These are phyloP conservation scores for Hydropsyche betteni DNA, from an alignment of 2,888 invertebrate genomes.

Conservation along the genomic window DNA sequence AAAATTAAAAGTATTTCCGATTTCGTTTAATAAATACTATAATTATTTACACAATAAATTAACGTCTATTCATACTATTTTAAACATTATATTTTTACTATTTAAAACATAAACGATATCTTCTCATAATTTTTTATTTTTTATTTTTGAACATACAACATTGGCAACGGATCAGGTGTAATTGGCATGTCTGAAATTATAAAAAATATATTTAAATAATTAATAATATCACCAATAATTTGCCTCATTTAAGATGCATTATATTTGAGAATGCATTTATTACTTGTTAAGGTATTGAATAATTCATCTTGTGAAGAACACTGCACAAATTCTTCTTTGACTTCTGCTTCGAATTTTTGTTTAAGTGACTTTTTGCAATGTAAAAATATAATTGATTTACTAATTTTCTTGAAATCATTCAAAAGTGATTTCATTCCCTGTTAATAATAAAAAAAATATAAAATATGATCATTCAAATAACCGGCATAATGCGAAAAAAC, in stretches of 20 bases:
- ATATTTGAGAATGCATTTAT: too few species aligned
- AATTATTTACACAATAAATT: too few species aligned
- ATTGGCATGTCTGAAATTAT: background rate
- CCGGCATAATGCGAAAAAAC: background rate
- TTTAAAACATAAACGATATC: background rate
- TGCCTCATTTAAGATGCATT: too few species aligned
- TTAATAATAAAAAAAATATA: constrained; percentile 21
- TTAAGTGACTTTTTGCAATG: constrained; percentile 44
- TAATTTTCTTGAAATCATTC: constrained; percentile 46
- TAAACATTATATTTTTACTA: background rate
- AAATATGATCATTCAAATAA: background rate
- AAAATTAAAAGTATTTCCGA: too few species aligned
- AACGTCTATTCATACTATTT: background rate
- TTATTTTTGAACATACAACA: constrained; percentile 19
- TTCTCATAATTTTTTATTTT: background rate
- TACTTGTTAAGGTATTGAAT: background rate
- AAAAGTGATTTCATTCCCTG: constrained; percentile 50
- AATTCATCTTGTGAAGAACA: constrained; percentile 47
- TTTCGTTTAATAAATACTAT: too few species aligned
- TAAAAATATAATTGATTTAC: constrained; percentile 48
- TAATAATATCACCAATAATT: background rate
- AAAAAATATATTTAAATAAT: background rate
- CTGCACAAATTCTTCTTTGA: constrained; percentile 45
- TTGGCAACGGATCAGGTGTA: background rate
- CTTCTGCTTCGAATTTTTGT: constrained; percentile 45